phyloP scores from a whole-genome alignment of 2,113 vertebrate genomes.

The Myotis brandtii region DNA sequence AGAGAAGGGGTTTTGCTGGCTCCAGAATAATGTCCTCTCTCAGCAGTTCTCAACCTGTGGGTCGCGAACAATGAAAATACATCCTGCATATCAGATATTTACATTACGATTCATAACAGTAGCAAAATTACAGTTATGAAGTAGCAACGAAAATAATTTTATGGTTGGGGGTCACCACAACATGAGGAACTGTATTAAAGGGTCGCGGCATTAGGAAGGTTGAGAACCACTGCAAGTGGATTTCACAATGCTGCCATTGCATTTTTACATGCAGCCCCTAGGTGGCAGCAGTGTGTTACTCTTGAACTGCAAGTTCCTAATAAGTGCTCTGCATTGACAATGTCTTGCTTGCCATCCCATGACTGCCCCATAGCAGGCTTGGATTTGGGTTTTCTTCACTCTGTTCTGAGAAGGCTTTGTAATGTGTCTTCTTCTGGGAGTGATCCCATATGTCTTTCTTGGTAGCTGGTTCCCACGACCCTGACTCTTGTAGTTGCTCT shows the following conservation, averaged over 20 bases:
- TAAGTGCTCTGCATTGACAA: neutral
- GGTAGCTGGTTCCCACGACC: neutral
- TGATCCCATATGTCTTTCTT: neutral
- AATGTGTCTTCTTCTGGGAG: neutral
- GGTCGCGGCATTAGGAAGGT: too few relatives aligned
- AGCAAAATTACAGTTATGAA: too few relatives aligned
- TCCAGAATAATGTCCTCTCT: neutral
- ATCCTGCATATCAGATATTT: too few relatives aligned
- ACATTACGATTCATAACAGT: too few relatives aligned
- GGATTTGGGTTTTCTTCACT: neutral
- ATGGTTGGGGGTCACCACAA: too few relatives aligned
- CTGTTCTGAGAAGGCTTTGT: neutral
- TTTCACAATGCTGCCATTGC: neutral
- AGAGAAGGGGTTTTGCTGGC: neutral
- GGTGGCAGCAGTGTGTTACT: slow-evolving; percentile 64
- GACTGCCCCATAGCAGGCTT: neutral
- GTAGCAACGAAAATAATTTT: too few relatives aligned
- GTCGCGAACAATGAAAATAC: too few relatives aligned
- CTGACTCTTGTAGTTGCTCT: neutral
- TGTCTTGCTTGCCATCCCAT: neutral
- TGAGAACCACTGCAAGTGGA: neutral
- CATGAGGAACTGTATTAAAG: too few relatives aligned
- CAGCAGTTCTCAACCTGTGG: too few relatives aligned
- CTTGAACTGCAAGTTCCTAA: neutral
- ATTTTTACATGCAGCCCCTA: neutral